phyloP scores from a whole-genome alignment of 2,888 invertebrate genomes.

The Nephrotoma appendiculata region DNA sequence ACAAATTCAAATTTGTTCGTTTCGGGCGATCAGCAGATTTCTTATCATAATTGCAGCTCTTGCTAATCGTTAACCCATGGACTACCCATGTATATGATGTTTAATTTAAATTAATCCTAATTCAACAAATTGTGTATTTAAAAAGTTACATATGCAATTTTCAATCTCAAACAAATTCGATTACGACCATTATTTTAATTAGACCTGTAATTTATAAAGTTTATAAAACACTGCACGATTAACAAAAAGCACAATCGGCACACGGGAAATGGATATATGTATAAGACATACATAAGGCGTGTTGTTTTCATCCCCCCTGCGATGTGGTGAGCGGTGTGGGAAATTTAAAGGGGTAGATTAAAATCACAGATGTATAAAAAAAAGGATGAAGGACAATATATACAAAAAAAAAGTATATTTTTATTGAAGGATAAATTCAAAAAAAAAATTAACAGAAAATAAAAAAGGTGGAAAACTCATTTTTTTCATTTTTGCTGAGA shows the following conservation, averaged over 20 bases:
- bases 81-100: too few species aligned
- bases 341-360: background rate
- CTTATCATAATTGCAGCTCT: background rate
- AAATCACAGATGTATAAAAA: background rate
- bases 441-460: background rate
- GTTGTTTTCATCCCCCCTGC: background rate
- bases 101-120: too few species aligned
- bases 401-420: background rate
- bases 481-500: background rate
- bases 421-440: background rate
- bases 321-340: background rate
- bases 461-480: background rate
- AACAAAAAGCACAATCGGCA: background rate
- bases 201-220: background rate
- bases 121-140: too few species aligned
- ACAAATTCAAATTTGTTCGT: background rate
- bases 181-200: too few species aligned
- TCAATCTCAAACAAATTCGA: too few species aligned
- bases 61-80: too few species aligned
- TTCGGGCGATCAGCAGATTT: background rate
- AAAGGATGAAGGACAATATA: background rate
- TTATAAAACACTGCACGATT: background rate
- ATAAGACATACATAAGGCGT: background rate
- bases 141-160: too few species aligned
- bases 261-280: background rate